Conservation (phyloP, 2,113 vertebrate species). For the Aldabrachelys gigantea region DNA sequence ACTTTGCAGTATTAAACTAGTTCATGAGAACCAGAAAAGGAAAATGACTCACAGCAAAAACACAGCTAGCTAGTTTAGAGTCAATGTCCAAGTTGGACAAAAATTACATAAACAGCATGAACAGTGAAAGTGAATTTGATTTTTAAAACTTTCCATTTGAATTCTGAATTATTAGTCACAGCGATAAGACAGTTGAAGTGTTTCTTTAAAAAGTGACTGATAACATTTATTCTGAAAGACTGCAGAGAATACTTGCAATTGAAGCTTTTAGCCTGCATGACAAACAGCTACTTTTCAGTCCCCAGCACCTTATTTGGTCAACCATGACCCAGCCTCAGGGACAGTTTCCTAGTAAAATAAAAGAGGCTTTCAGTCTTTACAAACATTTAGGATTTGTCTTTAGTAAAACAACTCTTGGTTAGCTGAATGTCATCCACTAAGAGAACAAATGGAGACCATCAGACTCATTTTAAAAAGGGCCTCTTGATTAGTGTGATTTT, state of each 20-base stretch:
- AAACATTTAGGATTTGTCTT: slow-evolving; percentile 2
- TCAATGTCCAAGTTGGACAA: rapidly evolving
- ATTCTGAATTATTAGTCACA: background rate
- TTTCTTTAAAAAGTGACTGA: background rate
- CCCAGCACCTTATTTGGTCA: background rate
- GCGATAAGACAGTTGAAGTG: background rate
- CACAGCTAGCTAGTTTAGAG: background rate
- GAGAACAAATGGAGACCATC: slow-evolving; percentile 10
- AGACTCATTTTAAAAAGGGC: background rate
- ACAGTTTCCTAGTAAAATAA: background rate
- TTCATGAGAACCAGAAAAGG: background rate
- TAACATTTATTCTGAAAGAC: background rate
- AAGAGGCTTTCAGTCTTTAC: background rate
- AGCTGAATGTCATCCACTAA: background rate
- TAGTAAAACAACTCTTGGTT: background rate
- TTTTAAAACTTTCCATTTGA: background rate
- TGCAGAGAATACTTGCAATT: background rate
- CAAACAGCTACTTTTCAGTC: background rate
- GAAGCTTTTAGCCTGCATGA: background rate
- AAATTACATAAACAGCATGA: background rate
- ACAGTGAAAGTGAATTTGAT: background rate
- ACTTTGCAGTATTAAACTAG: background rate
- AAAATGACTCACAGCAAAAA: background rate
- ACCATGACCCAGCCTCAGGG: background rate
- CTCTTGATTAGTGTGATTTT: slow-evolving; percentile 1